Evolutionary conservation across 2,113 vertebrate species (phyloP).

Genomic region (Lethenteron reissneri): DNA sequence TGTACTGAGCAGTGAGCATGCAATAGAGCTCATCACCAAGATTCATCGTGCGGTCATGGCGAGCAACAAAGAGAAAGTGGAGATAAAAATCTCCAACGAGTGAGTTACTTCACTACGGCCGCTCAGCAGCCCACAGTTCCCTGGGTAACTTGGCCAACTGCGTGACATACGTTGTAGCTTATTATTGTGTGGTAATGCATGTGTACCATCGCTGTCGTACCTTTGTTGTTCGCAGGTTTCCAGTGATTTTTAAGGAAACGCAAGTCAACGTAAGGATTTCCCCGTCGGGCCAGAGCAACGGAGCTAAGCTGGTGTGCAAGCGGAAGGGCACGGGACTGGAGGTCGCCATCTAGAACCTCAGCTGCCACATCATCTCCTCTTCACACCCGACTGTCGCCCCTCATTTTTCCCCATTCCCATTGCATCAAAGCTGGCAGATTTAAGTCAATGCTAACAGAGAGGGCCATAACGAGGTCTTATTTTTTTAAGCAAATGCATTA

Average conservation of each 20-base stretch:
- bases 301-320: neutral
- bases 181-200: neutral
- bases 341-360: neutral
- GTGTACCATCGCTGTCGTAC: neutral
- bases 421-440: too few species aligned
- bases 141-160: neutral
- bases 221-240: neutral
- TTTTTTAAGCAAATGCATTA: too few species aligned
- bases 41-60: conserved; percentile 52
- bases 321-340: conserved; percentile 1
- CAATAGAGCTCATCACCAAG: conserved; percentile 94
- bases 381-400: too few species aligned
- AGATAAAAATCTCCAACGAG: conserved; percentile 84
- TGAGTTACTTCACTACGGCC: conserved; percentile 24
- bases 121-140: neutral
- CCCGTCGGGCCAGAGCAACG: conserved; percentile 3
- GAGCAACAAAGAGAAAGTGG: conserved; percentile 46
- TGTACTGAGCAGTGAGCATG: conserved; percentile 70
- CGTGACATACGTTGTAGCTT: neutral
- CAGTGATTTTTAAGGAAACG: neutral
- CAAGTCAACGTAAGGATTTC: neutral
- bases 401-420: too few species aligned
- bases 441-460: too few species aligned
- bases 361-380: too few species aligned
- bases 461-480: too few species aligned